phyloP scores from a whole-genome alignment of 2,888 invertebrate genomes.

The Dicycla oo region DNA sequence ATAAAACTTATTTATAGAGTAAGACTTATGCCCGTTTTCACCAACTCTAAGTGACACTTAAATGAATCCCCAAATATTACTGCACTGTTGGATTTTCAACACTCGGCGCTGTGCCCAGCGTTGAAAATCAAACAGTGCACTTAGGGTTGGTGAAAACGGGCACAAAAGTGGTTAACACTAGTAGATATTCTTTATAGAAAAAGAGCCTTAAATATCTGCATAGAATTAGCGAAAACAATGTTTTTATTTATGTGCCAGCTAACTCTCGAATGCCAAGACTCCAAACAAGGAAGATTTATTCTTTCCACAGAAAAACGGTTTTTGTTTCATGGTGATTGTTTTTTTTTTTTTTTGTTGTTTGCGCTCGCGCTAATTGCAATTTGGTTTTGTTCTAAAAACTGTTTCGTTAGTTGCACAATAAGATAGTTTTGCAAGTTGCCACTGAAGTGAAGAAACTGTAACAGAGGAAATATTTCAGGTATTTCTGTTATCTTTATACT shows the following conservation, averaged over 20 bases:
- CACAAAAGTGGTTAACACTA: background rate
- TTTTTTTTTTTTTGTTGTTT: slow-evolving; percentile 74
- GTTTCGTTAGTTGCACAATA: slow-evolving; percentile 28
- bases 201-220: slow-evolving; percentile 38
- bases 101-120: too few relatives aligned
- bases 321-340: slow-evolving; percentile 75
- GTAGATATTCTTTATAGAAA: slow-evolving; percentile 2
- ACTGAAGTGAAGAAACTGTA: background rate
- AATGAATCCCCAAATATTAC: too few relatives aligned
- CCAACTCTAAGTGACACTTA: too few relatives aligned
- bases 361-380: slow-evolving; percentile 73
- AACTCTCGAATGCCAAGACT: slow-evolving; percentile 74
- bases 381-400: slow-evolving; percentile 60
- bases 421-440: slow-evolving; percentile 11
- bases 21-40: too few relatives aligned
- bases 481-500: background rate
- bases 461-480: background rate
- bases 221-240: slow-evolving; percentile 69
- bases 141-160: too few relatives aligned
- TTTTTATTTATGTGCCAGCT: slow-evolving; percentile 75
- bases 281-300: slow-evolving; percentile 81
- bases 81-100: too few relatives aligned
- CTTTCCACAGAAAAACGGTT: slow-evolving; percentile 74
- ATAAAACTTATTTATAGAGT: too few relatives aligned
- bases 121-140: too few relatives aligned